Conservation (phyloP, 2,888 invertebrate genomes). For the Eumacrocentrus americanus region DNA sequence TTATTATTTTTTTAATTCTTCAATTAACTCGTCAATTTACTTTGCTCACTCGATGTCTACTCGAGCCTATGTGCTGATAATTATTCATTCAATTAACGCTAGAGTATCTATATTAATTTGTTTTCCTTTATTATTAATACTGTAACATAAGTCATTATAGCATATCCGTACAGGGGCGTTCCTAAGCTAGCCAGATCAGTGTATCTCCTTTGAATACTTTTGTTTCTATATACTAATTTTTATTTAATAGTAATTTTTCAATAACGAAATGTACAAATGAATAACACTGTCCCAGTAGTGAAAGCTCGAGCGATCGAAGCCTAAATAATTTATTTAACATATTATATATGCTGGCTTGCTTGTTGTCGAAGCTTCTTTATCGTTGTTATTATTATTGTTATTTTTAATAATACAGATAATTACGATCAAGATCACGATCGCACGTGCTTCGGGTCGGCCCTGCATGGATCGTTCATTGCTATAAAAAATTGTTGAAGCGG, state of each 20-base stretch:
- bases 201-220: no score
- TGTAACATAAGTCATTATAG: constrained; percentile 31
- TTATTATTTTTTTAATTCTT: neutral
- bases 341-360: constrained; percentile 44
- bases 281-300: neutral
- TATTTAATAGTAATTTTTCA: neutral
- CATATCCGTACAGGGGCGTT: constrained; percentile 51
- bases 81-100: constrained; percentile 19
- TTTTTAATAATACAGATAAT: neutral
- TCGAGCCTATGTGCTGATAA: constrained; percentile 28
- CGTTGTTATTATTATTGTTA: constrained; percentile 25
- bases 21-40: constrained; percentile 21
- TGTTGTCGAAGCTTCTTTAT: constrained; percentile 40
- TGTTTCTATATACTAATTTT: no score
- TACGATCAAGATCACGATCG: constrained; percentile 41
- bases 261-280: neutral
- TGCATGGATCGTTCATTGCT: constrained; percentile 56
- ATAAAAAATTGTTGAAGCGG: constrained; percentile 31
- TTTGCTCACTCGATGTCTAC: constrained; percentile 33
- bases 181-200: constrained; percentile 45
- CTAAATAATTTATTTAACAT: constrained; percentile 1
- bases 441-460: constrained; percentile 58
- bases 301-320: constrained; percentile 5
- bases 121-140: neutral
- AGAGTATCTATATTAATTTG: constrained; percentile 17